Percentiles rank a stretch among this genome's conserved stretches.
These are phyloP conservation scores for Anguilla anguilla DNA, from an alignment of 2,797 vertebrate genomes.

Conservation along the genomic window DNA sequence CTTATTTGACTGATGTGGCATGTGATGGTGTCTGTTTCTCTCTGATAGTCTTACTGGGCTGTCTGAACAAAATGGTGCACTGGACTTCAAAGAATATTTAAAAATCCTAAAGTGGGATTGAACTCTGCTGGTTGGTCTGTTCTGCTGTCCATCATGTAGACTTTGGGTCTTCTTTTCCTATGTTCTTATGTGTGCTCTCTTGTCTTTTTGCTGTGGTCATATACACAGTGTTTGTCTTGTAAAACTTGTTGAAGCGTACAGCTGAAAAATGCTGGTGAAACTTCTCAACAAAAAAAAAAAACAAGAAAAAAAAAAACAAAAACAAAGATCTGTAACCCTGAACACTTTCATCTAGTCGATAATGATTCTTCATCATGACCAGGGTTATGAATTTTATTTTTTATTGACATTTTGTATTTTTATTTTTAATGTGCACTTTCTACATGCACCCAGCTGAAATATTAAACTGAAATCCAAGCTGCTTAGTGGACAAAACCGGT, in stretches of 20 bases:
- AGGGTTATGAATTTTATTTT: not conserved
- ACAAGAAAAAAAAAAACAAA: not conserved
- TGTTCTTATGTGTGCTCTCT: no score
- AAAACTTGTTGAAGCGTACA: not conserved
- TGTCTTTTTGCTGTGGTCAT: not conserved
- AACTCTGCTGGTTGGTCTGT: not conserved
- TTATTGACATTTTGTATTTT: no score
- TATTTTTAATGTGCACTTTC: not conserved
- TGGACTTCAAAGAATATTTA: not conserved
- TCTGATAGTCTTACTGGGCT: not conserved
- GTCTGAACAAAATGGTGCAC: slow-evolving; percentile 4
- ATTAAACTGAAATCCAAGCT: not conserved
- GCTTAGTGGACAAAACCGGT: not conserved
- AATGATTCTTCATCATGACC: not conserved
- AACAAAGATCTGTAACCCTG: not conserved
- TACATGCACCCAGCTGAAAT: not conserved
- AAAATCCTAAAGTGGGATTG: not conserved
- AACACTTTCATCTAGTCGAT: not conserved
- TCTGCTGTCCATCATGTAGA: not conserved
- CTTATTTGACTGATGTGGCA: not conserved
- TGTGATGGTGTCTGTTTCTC: not conserved
- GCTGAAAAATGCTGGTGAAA: not conserved
- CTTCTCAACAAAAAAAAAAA: not conserved
- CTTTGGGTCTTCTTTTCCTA: not conserved
- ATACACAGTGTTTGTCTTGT: not conserved